Conservation (phyloP, 2,113 vertebrate genomes). For the Rhipidura dahli region DNA sequence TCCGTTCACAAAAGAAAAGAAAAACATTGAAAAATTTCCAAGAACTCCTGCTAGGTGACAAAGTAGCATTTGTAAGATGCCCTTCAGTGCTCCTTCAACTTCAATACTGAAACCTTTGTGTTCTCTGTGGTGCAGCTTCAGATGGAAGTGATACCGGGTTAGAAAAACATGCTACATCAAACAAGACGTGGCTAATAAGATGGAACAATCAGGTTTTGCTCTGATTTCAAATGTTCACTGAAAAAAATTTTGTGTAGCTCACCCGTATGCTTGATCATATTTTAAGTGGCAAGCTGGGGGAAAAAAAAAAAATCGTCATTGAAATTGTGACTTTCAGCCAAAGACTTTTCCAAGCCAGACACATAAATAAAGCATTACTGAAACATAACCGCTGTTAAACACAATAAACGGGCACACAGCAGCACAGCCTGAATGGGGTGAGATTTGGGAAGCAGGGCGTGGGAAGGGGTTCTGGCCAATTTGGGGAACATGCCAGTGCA, state of each 20-base stretch:
- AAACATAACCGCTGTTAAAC: neutral
- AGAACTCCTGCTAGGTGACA: conserved; percentile 50
- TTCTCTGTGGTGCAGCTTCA: conserved; percentile 39
- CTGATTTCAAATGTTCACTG: conserved; percentile 44
- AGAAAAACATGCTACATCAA: conserved; percentile 41
- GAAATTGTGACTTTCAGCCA: conserved; percentile 33
- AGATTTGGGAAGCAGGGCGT: neutral
- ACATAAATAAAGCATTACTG: neutral
- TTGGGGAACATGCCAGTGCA: neutral
- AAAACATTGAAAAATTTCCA: conserved; percentile 44
- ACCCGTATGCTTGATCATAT: neutral
- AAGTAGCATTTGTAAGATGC: conserved; percentile 44
- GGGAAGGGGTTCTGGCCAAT: neutral
- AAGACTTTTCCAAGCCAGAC: conserved; percentile 27
- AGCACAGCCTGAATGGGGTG: neutral
- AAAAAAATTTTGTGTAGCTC: conserved; percentile 16
- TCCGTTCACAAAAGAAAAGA: conserved; percentile 53
- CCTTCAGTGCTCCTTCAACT: conserved; percentile 35
- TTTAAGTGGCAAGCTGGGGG: conserved; percentile 4
- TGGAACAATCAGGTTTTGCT: conserved; percentile 20
- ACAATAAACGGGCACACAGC: neutral
- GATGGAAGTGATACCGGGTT: conserved; percentile 44
- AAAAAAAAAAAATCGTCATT: neutral
- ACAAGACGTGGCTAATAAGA: conserved; percentile 22
- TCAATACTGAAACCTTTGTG: conserved; percentile 45